Base-by-base conservation (phyloP, 2,113 vertebrate species). In the Psilopogon haemacephalus region DNA sequence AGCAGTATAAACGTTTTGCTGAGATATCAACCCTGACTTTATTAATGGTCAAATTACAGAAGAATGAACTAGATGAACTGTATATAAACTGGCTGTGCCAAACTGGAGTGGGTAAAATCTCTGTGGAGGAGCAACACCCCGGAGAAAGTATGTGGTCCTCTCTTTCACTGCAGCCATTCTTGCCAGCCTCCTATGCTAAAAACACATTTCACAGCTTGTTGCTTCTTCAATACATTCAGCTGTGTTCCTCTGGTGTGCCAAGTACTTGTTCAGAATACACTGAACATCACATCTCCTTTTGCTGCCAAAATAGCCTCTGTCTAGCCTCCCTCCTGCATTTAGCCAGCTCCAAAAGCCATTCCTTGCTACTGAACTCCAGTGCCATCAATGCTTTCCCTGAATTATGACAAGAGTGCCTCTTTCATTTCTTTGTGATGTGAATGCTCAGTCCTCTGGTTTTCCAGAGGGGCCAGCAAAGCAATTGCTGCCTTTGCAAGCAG, bases 201-300 rank as follows among this genome's bases (percentile, higher is more conserved):
- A 84, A 95, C 90, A 90, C 54, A 88, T 95, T 94, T 95, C 86
- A 92, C 94, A 94, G 94, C 90, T 91, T 94, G 75, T 71, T 95
- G 60, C 88, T 83, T 70, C 90, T 95, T 94, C 83, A 95, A 81
- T 90, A 88, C 38, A 35, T 94, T 88, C 65, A 68, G 3, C 60
- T n/a, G 72, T 50, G 70, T 50, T 75, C 21, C 64, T 71, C 76
- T 68, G 60, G 73, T 8, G 20, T 81, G 94, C 94, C 96, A 95
- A 95, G 76, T 86, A 64, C 92, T 96, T 93, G 65, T 84, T 93
- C 88, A 65, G 86, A 95, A 90, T 88, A 93, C 62, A 58, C 69
- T 92, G 94, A 86, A 90, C 7, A 10, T 54, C 86, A 86, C 77
- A 83, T 67, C 71, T 20, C 82, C 37, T 11, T 79, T 93, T 89